Evolutionary conservation across 2,797 vertebrate species (phyloP), one percentile per base, ranked within the genome.

Genomic region (Adrianichthys oophorus): DNA sequence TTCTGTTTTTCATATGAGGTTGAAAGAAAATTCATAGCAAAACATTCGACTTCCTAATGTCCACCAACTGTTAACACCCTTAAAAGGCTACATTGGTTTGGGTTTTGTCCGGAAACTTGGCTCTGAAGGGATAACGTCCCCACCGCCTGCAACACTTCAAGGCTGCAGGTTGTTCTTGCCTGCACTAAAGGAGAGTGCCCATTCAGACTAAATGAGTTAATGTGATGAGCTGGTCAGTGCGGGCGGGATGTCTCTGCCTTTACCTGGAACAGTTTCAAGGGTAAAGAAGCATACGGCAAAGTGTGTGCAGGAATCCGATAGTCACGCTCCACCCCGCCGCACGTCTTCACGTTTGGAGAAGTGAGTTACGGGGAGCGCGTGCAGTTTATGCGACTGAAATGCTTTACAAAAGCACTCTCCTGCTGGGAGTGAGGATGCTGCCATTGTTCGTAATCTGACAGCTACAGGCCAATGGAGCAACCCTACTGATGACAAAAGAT

Each of bases 361-460:
- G 71, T 85, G 83, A 88, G 82, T 86, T 91, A 90, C 69, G 64
- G 78, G 80, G 81, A 81, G 84, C 70, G 74, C 45, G 45, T 62
- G 50, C 71, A 70, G 72, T 65, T 69, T 48, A 71, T 78, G 74
- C 82, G 79, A 89, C 84, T 87, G 80, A 87, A 91, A 86, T 83
- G 87, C 87, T 85, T 89, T 84, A 87, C 74, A 85, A 80, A 68
- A 79, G 76, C 50, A 65, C 73, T 73, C 62, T 87, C 85, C 82
- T 77, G 61, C 79, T 79, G 79, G 68, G 82, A 80, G 75, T 52
- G 51, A 78, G 82, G 75, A 69, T 79, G 68, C 63, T 59, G 74
- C 83, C 78, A 83, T 90, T 89, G 87, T 90, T 89, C 78, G 79
- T 63, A 65, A 74, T 50, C 72, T 76, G 67, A 82, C 78, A 76